Base-by-base conservation (phyloP, 2,888 invertebrate species). In the Rotaria sp. region DNA sequence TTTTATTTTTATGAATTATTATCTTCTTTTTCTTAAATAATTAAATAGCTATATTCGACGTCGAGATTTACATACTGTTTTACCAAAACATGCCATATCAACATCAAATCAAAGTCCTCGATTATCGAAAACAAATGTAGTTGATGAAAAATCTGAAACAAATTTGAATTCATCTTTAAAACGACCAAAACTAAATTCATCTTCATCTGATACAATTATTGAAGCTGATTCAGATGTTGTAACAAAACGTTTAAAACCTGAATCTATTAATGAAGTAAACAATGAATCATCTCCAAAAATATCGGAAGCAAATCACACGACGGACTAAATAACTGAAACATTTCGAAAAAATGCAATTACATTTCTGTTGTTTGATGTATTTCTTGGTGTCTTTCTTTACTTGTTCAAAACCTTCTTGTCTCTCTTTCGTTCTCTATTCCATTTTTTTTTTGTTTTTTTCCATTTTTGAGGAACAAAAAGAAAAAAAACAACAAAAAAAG, bases 61-160 rank as follows among this genome's bases (percentile, higher is more conserved):
- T n/a, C 67, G 67, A 30, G 67, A 67, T 67, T 30, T 67, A 67
- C 15, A 11, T 35, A 30, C 67, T 24, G 11, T 67, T 67, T 30
- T 67, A 67, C 67, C 67, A 13, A n/a, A 67, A 30, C 30, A 30
- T 67, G 30, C 8, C 5, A 59, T 15, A 90, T 87, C 87, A 94
- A 91, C 92, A 99, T 85, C 92, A 99, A n/a, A 96, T 96, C 35
- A n/a, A 21, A 67, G n/a, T 67, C 67, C 67, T 30, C 67, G 92
- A 35, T 35, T 67, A 18, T 30, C 30, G 2, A 67, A 67, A 67
- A 67, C 30, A 67, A 35, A 30, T 18, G 18, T 21, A 35, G 35
- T 35, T 5, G 67, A 67, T 21, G 67, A 67, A 21, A 35, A 67
- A 67, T 3, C 21, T 21, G 67, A 67, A 18, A 55, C 10, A 24